Percentiles rank a stretch among this genome's conserved stretches.
These are phyloP conservation scores for Zingel zingel DNA, from an alignment of 2,113 vertebrate species.

Conservation along the genomic window DNA sequence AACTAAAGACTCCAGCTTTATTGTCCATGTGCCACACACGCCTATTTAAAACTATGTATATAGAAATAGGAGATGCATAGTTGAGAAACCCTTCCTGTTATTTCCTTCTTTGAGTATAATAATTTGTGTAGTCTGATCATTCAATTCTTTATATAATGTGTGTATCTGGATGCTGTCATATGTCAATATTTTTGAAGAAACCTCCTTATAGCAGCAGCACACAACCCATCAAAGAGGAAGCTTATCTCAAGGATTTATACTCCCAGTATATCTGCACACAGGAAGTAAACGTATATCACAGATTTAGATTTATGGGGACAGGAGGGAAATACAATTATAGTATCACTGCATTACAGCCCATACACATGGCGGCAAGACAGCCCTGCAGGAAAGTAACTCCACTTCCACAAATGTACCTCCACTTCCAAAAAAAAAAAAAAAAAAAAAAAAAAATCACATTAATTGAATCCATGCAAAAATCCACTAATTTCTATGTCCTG, in stretches of 20 bases:
- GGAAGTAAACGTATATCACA: slow-evolving; percentile 49
- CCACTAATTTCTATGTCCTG: neutral
- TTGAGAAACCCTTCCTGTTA: neutral
- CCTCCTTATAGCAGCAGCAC: slow-evolving; percentile 28
- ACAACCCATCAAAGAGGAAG: slow-evolving; percentile 23
- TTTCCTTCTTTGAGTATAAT: neutral
- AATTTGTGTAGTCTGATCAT: neutral
- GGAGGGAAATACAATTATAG: slow-evolving; percentile 30
- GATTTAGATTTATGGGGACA: slow-evolving; percentile 63
- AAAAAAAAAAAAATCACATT: slow-evolving; percentile 21
- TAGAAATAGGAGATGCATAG: neutral
- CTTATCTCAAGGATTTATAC: slow-evolving; percentile 59
- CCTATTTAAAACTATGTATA: neutral
- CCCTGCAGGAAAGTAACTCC: slow-evolving; percentile 4
- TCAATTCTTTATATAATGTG: neutral
- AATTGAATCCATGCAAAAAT: slow-evolving; percentile 17
- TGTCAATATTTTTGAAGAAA: slow-evolving; percentile 39
- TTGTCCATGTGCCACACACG: neutral
- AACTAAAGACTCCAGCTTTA: neutral
- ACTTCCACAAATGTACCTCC: neutral
- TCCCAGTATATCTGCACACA: slow-evolving; percentile 32
- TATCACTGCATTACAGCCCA: slow-evolving; percentile 1
- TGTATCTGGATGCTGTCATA: slow-evolving; percentile 4
- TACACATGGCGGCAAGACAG: slow-evolving; percentile 6
- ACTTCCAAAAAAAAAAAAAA: too few species aligned